These are phyloP conservation scores for Suricata suricatta DNA, from an alignment of 2,113 vertebrate species.

Conservation along the genomic window DNA sequence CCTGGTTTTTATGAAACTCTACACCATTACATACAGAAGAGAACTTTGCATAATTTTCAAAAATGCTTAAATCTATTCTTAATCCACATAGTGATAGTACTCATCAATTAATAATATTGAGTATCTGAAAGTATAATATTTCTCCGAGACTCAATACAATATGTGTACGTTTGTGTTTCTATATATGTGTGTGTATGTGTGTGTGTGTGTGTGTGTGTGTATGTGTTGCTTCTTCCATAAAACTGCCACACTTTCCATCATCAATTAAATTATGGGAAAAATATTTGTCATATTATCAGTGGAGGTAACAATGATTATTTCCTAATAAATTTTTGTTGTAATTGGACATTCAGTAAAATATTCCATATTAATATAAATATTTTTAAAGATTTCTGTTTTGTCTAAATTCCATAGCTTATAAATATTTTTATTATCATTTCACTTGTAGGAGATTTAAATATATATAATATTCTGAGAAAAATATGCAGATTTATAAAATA, in stretches of 20 bases:
- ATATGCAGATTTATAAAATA: neutral
- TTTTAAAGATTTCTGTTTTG: neutral
- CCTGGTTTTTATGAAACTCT: neutral
- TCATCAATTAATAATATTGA: neutral
- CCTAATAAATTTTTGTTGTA: neutral
- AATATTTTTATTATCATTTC: neutral
- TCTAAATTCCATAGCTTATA: neutral
- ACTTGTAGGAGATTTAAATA: neutral
- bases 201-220: fast-evolving
- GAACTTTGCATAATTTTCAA: neutral
- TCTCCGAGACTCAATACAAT: neutral
- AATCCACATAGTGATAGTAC: neutral
- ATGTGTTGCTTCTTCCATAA: neutral
- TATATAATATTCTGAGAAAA: constrained; percentile 2
- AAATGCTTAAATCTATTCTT: neutral
- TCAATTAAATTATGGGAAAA: neutral
- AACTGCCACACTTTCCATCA: neutral
- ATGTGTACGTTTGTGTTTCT: neutral
- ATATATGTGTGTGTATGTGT: neutral
- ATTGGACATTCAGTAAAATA: neutral
- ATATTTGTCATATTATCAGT: neutral
- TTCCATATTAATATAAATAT: neutral
- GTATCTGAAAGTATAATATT: neutral
- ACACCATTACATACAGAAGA: neutral
- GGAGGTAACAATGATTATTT: neutral